Conservation (phyloP, 2,113 vertebrate genomes). For the Hemiprocne comata region DNA sequence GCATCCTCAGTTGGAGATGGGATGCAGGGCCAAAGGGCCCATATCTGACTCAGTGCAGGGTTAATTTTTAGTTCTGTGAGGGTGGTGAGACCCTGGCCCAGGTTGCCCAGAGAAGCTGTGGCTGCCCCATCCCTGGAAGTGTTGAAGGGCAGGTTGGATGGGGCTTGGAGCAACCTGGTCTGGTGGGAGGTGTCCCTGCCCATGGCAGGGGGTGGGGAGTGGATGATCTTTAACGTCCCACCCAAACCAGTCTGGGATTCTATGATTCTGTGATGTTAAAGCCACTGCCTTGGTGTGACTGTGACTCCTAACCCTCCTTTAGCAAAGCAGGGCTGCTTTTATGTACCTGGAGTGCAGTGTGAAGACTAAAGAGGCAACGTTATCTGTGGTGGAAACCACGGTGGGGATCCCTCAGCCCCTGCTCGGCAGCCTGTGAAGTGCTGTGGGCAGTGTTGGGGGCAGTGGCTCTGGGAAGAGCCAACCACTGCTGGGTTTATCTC, state of each 20-base stretch:
- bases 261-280: not conserved
- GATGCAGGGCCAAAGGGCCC: not conserved
- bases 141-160: no score
- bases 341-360: rapidly evolving
- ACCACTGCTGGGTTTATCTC: not conserved
- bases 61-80: not conserved
- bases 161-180: no score
- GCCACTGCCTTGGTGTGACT: not conserved
- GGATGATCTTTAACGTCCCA: no score
- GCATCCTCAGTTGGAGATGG: not conserved
- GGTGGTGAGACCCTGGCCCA: no score
- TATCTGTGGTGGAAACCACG: not conserved
- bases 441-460: not conserved
- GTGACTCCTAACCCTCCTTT: not conserved
- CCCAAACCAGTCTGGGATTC: no score
- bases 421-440: rapidly evolving
- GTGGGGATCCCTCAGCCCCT: not conserved
- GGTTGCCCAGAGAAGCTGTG: no score
- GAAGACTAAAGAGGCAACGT: not conserved
- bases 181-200: no score
- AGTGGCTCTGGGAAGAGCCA: not conserved
- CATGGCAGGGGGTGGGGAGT: no score
- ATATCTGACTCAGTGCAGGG: not conserved
- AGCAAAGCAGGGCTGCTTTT: not conserved
- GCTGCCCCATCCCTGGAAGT: no score